These are phyloP conservation scores for Drosophila lacteicornis DNA, from an alignment of 1,140 invertebrate species.

Conservation along the genomic window DNA sequence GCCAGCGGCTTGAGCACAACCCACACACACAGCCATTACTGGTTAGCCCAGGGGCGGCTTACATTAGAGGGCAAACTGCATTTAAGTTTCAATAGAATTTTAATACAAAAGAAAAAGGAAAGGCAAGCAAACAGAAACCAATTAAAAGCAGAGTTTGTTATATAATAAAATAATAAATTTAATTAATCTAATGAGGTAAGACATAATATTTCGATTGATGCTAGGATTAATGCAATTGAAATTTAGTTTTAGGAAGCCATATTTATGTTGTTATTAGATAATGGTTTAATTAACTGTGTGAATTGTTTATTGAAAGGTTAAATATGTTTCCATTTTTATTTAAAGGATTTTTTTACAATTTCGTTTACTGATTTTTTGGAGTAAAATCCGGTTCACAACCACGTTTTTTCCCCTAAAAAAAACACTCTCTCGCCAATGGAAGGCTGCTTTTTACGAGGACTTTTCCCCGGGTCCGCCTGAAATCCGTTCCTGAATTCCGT, in stretches of 20 bases:
- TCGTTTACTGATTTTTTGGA: background rate
- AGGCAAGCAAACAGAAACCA: background rate
- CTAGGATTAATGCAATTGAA: too few relatives aligned
- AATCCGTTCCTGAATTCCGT: conserved; percentile 36
- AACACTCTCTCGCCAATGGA: too few relatives aligned
- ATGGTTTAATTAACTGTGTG: background rate
- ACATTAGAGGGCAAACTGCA: background rate
- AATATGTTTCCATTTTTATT: background rate
- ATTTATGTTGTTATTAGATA: too few relatives aligned
- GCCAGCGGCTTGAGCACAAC: conserved; percentile 46
- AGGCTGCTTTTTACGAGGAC: background rate
- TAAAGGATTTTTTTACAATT: background rate
- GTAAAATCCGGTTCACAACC: background rate
- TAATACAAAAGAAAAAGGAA: background rate
- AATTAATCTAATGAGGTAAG: background rate
- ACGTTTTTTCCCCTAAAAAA: background rate
- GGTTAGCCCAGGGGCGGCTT: conserved; percentile 39
- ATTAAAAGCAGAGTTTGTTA: conserved; percentile 1
- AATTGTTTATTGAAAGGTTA: background rate
- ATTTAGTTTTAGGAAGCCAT: too few relatives aligned
- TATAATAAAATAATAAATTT: background rate
- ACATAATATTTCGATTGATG: too few relatives aligned
- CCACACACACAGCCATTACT: conserved; percentile 32
- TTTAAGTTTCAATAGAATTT: background rate
- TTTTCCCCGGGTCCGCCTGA: too few relatives aligned